Percentiles rank a stretch among this genome's conserved stretches.
Conservation (phyloP, 2,797 vertebrate species). For the Melanotaenia trifasciata region DNA sequence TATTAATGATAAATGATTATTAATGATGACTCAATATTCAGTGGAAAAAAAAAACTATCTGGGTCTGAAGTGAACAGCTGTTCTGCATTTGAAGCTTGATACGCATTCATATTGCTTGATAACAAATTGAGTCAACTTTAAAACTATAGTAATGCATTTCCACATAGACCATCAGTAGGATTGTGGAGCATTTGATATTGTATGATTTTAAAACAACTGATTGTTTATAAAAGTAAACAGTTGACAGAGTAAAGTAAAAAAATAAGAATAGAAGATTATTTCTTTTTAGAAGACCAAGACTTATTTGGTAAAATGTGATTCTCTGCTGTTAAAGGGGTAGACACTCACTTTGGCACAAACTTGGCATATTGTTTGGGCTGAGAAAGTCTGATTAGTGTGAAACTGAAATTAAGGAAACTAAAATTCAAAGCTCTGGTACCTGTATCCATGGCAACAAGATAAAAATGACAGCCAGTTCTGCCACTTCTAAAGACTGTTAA, state of each 20-base stretch:
- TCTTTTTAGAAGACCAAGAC: too few species aligned
- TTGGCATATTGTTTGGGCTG: conserved; percentile 4
- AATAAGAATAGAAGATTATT: not conserved
- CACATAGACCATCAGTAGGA: not conserved
- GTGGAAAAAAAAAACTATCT: not conserved
- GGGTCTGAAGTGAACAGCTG: not conserved
- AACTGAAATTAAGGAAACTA: conserved; percentile 3
- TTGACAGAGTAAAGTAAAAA: not conserved
- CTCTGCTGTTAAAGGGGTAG: not conserved
- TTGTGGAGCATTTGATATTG: not conserved
- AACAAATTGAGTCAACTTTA: not conserved
- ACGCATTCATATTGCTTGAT: not conserved
- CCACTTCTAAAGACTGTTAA: conserved; percentile 6
- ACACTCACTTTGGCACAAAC: not conserved
- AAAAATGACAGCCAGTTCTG: conserved; percentile 25
- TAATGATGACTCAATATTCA: not conserved
- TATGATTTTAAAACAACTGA: not conserved
- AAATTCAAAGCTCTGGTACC: conserved; percentile 14
- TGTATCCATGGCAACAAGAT: conserved; percentile 42
- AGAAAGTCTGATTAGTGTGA: conserved; percentile 17
- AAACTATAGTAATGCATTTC: not conserved
- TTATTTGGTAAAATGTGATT: not conserved
- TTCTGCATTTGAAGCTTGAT: not conserved
- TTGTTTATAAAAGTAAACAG: not conserved
- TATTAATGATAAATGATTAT: too few species aligned